Conservation (phyloP, 2,888 invertebrate genomes). For the Coelopa pilipes region DNA sequence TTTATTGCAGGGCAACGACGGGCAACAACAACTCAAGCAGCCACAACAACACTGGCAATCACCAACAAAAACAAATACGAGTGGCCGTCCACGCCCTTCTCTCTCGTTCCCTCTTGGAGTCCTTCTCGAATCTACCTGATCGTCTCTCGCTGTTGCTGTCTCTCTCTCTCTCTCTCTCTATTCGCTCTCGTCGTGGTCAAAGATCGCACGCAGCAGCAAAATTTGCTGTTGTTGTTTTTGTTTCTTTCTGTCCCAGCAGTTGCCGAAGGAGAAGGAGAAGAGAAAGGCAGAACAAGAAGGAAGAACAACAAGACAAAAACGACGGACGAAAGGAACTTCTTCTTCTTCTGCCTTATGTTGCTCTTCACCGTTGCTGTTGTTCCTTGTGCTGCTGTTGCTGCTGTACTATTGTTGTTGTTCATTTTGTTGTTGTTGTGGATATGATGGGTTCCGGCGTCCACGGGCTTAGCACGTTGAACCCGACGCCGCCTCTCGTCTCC, state of each 20-base stretch:
- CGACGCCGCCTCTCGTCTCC: too few species aligned
- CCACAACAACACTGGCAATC: neutral
- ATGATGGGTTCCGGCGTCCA: neutral
- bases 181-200: conserved; percentile 29
- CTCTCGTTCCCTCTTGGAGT: neutral
- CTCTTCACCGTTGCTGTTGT: neutral
- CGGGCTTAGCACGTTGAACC: conserved; percentile 26
- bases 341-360: too few species aligned
- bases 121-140: neutral
- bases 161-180: conserved; percentile 1
- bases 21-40: conserved; percentile 12
- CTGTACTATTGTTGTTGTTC: neutral
- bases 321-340: too few species aligned
- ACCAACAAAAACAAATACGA: neutral
- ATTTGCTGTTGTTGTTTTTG: neutral
- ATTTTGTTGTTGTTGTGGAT: conserved; percentile 6
- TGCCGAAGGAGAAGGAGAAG: neutral
- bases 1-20: conserved; percentile 15
- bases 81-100: conserved; percentile 18
- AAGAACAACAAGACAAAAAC: neutral
- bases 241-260: neutral
- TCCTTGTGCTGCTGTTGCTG: neutral
- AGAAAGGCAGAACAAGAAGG: neutral
- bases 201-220: conserved; percentile 22
- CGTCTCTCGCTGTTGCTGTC: conserved; percentile 7